Evolutionary conservation across 2,888 invertebrate species (phyloP), one percentile per base, ranked within the genome.

Genomic region (Hirtodrosophila alboralis): DNA sequence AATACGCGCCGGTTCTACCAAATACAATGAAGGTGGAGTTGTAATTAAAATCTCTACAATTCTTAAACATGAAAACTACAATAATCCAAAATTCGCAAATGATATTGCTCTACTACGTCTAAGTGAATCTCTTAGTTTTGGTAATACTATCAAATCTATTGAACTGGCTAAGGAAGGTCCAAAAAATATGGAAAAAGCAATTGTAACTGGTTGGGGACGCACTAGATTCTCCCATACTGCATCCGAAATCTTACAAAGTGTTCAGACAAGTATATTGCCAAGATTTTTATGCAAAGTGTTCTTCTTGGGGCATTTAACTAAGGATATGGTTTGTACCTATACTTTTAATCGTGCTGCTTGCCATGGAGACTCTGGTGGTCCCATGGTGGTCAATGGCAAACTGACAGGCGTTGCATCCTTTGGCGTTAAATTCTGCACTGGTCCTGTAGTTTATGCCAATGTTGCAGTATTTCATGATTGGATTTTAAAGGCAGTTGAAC

Each of bases 21-120:
- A 88, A 12, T 89, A 85, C 48, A 78, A 58, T 31, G 18, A 36
- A 4, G 80, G 61, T 21, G 87, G 87, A 16, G 21, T 21, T 3
- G 4, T 80, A 4, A 10, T 68, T 0, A 4, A 23, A 4, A 62
- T 80, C 1, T 49, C 54, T 5, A 36, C 52, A 8, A 63, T 61
- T 30, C 41, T 44, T 4, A 36, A 12, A 40, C 92, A 93, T 60
- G 90, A 91, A 2, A 77, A 86, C 1, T 93, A 92, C 88, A 13
- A 87, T 88, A 13, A 87, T 75, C 12, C 51, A 62, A 0, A 86
- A 1, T 1, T 1, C 5, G 4, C 4, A 9, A 91, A 91, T 62
- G 93, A 93, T 52, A 88, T 93, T 18, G 93, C 92, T 0, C 63
- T 93, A 0, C 68, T 93, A 2, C 91, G 91, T 88, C 88, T 93